Evolutionary conservation across 2,888 invertebrate genomes (phyloP).

Genomic region (Dorcus hopei): DNA sequence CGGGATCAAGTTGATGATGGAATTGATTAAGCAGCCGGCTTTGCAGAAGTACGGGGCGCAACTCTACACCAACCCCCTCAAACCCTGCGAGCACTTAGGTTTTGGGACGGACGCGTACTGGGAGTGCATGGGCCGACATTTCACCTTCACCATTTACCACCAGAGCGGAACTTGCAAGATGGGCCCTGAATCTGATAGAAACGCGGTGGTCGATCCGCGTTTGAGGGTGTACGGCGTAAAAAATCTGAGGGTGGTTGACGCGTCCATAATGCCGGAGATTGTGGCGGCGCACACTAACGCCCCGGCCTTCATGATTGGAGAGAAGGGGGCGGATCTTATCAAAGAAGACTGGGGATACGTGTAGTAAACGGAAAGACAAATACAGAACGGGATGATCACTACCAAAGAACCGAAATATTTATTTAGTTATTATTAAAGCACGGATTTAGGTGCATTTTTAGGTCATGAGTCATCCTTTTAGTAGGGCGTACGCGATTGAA

Average conservation of each 20-base stretch:
- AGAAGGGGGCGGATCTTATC: conserved; percentile 72
- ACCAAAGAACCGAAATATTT: no score
- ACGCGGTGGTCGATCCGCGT: conserved; percentile 63
- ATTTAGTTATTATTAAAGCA: no score
- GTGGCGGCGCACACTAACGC: conserved; percentile 76
- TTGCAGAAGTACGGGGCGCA: conserved; percentile 58
- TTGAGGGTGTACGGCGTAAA: conserved; percentile 64
- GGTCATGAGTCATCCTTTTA: no score
- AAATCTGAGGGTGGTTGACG: conserved; percentile 71
- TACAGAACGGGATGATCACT: no score
- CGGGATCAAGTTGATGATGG: conserved; percentile 60
- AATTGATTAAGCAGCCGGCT: conserved; percentile 58
- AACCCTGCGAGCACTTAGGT: conserved; percentile 56
- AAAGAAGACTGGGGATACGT: conserved; percentile 52
- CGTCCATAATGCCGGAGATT: conserved; percentile 76
- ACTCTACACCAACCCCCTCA: conserved; percentile 59
- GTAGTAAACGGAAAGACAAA: neutral
- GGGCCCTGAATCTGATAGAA: conserved; percentile 56
- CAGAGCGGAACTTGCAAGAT: conserved; percentile 66
- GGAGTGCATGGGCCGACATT: conserved; percentile 63
- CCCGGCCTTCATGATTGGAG: conserved; percentile 77
- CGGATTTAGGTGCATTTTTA: no score
- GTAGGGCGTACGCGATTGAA: no score
- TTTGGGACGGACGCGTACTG: conserved; percentile 68
- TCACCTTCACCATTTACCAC: conserved; percentile 70